Conservation (phyloP, 2,113 vertebrate genomes). For the Aspiorhynchus laticeps region DNA sequence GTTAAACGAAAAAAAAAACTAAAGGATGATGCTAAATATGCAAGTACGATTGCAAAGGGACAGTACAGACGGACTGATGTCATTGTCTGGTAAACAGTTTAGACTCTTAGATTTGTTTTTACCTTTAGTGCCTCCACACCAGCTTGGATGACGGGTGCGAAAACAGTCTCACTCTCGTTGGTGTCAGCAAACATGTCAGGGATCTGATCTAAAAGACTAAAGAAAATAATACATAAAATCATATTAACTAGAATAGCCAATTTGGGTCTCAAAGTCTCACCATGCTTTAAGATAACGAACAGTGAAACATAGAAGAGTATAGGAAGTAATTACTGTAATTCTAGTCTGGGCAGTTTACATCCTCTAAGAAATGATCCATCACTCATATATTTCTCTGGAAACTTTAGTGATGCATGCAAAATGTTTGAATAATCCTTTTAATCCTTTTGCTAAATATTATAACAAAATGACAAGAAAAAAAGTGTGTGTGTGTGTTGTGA, state of each 20-base stretch:
- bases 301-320: neutral
- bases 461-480: neutral
- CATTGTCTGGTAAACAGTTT: neutral
- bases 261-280: neutral
- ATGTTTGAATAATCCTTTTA: neutral
- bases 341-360: neutral
- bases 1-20: neutral
- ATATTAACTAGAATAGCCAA: neutral
- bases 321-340: neutral
- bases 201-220: slow-evolving; percentile 92
- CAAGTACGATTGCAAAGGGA: neutral
- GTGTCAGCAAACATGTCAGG: slow-evolving; percentile 95
- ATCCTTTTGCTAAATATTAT: too few relatives aligned
- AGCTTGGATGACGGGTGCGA: slow-evolving; percentile 90
- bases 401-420: neutral
- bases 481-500: too few relatives aligned
- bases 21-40: neutral
- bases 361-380: neutral
- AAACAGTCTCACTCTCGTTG: slow-evolving; percentile 92
- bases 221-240: slow-evolving; percentile 11
- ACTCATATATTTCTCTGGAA: neutral
- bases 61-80: neutral
- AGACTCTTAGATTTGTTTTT: slow-evolving; percentile 46
- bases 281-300: neutral
- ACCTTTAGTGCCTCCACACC: slow-evolving; percentile 96